These are phyloP conservation scores for Sebastes schlegelii DNA, from an alignment of 2,113 vertebrate genomes.

Conservation along the genomic window DNA sequence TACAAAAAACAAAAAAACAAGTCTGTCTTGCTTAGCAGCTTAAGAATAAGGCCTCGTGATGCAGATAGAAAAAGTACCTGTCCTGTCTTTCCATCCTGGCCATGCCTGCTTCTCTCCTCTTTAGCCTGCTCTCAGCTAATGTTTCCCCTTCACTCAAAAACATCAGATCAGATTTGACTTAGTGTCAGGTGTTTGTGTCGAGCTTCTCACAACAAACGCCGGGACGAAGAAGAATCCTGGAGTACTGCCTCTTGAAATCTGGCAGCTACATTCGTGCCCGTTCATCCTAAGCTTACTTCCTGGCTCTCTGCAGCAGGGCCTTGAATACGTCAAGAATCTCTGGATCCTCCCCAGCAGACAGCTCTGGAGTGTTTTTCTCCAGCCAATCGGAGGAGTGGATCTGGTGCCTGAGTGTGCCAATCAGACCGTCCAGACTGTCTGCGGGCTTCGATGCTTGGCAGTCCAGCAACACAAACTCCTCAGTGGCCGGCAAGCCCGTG, in stretches of 20 bases:
- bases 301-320: slow-evolving; percentile 87
- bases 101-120: not conserved
- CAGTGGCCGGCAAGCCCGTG: slow-evolving; percentile 60
- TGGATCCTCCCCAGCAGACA: slow-evolving; percentile 87
- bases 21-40: not conserved
- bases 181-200: slow-evolving; percentile 27
- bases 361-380: slow-evolving; percentile 87
- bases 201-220: slow-evolving; percentile 16
- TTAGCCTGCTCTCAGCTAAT: slow-evolving; percentile 3
- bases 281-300: slow-evolving; percentile 72
- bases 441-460: slow-evolving; percentile 75
- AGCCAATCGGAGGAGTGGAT: slow-evolving; percentile 87
- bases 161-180: slow-evolving; percentile 38
- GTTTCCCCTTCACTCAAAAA: slow-evolving; percentile 7
- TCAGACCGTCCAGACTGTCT: slow-evolving; percentile 83
- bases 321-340: slow-evolving; percentile 89
- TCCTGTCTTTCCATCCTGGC: not conserved
- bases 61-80: not conserved
- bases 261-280: slow-evolving; percentile 27
- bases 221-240: slow-evolving; percentile 1
- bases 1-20: slow-evolving; percentile 8
- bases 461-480: slow-evolving; percentile 80
- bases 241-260: slow-evolving; percentile 43
- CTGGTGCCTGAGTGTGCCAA: slow-evolving; percentile 86
- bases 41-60: slow-evolving; percentile 48